A percentile compares a stretch with the other conserved stretches of the same genome.
Evolutionary conservation across 2,888 invertebrate genomes (phyloP).

Genomic region (Drosophila quinaria): DNA sequence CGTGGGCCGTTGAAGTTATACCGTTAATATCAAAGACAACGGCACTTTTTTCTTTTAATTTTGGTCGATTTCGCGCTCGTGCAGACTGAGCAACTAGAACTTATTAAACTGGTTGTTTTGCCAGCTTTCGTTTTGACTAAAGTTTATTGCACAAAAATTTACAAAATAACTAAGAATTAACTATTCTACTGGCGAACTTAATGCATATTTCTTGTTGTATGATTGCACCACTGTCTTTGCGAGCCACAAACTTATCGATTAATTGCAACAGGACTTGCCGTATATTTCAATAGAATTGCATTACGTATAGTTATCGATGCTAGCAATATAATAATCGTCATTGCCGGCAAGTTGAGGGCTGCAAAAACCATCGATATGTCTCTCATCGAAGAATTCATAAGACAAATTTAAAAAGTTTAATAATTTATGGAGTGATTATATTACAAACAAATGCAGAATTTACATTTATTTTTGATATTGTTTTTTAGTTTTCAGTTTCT

Average conservation of each 20-base stretch:
- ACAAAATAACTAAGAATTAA: constrained; percentile 76
- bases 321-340: not conserved
- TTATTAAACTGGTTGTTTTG: constrained; percentile 31
- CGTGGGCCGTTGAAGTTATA: constrained; percentile 50
- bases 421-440: too few relatives aligned
- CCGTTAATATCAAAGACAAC: constrained; percentile 49
- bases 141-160: constrained; percentile 73
- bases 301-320: not conserved
- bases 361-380: not conserved
- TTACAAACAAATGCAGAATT: too few relatives aligned
- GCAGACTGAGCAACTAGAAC: constrained; percentile 21
- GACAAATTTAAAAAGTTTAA: too few relatives aligned
- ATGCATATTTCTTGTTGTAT: constrained; percentile 65
- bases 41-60: constrained; percentile 17
- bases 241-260: constrained; percentile 45
- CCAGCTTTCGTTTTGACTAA: constrained; percentile 61
- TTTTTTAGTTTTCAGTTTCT: too few relatives aligned
- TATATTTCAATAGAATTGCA: constrained; percentile 6
- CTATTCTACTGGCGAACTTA: constrained; percentile 69
- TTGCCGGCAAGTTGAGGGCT: not conserved
- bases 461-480: too few relatives aligned
- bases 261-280: constrained; percentile 40
- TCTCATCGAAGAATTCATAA: not conserved
- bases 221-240: constrained; percentile 53
- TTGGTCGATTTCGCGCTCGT: constrained; percentile 17